Base-by-base conservation (phyloP, 2,888 invertebrate genomes). In the Charanyca ferruginea region DNA sequence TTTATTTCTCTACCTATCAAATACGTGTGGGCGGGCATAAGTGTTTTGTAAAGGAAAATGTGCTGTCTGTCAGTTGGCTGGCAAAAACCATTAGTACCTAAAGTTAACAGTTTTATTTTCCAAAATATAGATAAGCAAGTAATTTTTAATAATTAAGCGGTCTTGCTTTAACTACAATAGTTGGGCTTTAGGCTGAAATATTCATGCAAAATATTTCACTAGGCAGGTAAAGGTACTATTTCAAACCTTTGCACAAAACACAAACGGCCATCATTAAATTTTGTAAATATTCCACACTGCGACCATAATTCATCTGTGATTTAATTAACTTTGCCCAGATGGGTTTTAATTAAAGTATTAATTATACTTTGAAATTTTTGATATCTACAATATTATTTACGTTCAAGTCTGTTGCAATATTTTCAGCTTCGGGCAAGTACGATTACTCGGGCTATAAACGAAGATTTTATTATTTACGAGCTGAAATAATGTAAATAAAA, bases 311-410 rank as follows among this genome's bases (percentile, higher is more conserved):
- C 64, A 75, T 67, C 69, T 64, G 58, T 63, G 57, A 77, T 79
- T 77, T 77, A 74, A 77, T 77, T 70, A 66, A 77, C 75, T 61
- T 47, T 42, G 44, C 54, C 48, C 62, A 62, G 75, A 52, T 79
- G 79, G 48, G 44, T 59, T 75, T 70, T 77, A 70, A 79, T 79
- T 78, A 79, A 69, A 62, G 63, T 67, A 64, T 66, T 66, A 66
- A 78, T 79, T 66, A 74, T 66, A 49, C 73, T 75, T 75, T 75
- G 48, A 59, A 61, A 55, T 62, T 59, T 62, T 72, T 59, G 32
- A 65, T 61, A 41, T 16, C 16, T 38, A 38, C 3, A 48, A 52
- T 20, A 51, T 75, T 77, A 54, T 75, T 77, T 32, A 58, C 38
- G 42, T 51, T 64, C 41, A 61, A 47, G 45, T 38, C 42, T 72